Evolutionary conservation across 1,140 invertebrate genomes (phyloP).

Genomic region (Phthorimaea operculella): DNA sequence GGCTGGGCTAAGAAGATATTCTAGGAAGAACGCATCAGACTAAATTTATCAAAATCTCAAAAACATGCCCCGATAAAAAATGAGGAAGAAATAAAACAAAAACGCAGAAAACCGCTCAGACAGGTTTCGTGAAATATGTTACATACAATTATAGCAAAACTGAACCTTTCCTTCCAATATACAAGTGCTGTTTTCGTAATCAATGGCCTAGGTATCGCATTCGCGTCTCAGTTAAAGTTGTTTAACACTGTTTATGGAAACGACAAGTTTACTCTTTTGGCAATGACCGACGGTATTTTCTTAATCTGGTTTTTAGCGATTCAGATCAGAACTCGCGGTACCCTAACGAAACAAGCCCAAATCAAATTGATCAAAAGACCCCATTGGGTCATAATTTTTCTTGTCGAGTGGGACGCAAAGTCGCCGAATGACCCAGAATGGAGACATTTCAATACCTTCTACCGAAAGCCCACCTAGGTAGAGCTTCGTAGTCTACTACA

Average conservation of each 20-base stretch:
- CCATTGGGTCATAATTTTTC: too few relatives aligned
- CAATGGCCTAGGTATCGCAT: slow-evolving; percentile 25
- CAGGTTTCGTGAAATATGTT: slow-evolving; percentile 28
- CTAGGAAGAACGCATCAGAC: too few relatives aligned
- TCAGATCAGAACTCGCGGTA: background rate
- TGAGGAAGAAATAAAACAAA: slow-evolving; percentile 26
- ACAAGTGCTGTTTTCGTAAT: slow-evolving; percentile 40
- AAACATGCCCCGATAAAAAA: slow-evolving; percentile 8
- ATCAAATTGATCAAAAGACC: too few relatives aligned
- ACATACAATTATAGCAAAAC: slow-evolving; percentile 17
- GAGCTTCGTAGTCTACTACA: too few relatives aligned
- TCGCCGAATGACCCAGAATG: too few relatives aligned
- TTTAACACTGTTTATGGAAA: slow-evolving; percentile 58
- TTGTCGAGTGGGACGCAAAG: too few relatives aligned
- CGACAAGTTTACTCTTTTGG: slow-evolving; percentile 56
- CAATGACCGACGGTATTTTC: slow-evolving; percentile 34
- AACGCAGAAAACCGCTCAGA: slow-evolving; percentile 37
- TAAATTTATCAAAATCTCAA: too few relatives aligned
- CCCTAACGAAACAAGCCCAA: too few relatives aligned
- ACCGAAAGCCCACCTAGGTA: too few relatives aligned
- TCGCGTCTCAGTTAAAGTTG: slow-evolving; percentile 31
- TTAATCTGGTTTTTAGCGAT: slow-evolving; percentile 11
- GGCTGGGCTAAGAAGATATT: too few relatives aligned
- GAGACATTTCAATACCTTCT: too few relatives aligned
- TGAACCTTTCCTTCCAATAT: slow-evolving; percentile 34